Percentiles rank a stretch among this genome's conserved stretches.
phyloP scores from a whole-genome alignment of 1,140 invertebrate species.

The Propsilocerus akamusi region DNA sequence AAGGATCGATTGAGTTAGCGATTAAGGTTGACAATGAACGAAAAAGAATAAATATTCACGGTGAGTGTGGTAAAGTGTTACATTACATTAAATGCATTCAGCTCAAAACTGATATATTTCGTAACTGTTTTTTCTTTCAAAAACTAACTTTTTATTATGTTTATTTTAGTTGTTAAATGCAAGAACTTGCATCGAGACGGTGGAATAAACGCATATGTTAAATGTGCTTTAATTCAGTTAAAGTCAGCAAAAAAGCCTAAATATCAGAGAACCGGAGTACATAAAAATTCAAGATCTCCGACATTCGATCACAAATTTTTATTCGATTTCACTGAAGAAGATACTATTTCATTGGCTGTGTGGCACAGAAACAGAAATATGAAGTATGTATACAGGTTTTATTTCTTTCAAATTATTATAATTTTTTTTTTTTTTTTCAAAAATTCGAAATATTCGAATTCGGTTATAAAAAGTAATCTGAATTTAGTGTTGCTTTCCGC shows the following conservation, averaged over 20 bases:
- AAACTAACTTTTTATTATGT: not conserved
- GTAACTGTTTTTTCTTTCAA: not conserved
- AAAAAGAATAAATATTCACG: constrained; percentile 21
- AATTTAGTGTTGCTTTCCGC: no score
- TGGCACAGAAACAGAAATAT: constrained; percentile 30
- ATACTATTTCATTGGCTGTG: constrained; percentile 25
- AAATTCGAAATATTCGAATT: constrained; percentile 7
- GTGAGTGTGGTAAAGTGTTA: constrained; percentile 15
- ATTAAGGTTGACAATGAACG: constrained; percentile 12
- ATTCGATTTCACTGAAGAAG: constrained; percentile 15
- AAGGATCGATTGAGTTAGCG: constrained; percentile 17
- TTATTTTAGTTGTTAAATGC: not conserved
- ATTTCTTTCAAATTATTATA: not conserved
- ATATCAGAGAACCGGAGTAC: constrained; percentile 29
- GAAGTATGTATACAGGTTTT: constrained; percentile 23
- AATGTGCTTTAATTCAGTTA: constrained; percentile 11
- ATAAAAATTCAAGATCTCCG: constrained; percentile 27
- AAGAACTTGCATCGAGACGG: constrained; percentile 11
- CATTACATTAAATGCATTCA: not conserved
- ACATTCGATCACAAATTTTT: constrained; percentile 29
- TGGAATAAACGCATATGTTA: constrained; percentile 29
- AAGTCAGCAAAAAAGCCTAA: constrained; percentile 10
- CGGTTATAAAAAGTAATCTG: no score
- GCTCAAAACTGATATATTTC: not conserved
- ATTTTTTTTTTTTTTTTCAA: not conserved